These are phyloP conservation scores for Furnarius figulus DNA, from an alignment of 2,113 vertebrate genomes.

Conservation along the genomic window DNA sequence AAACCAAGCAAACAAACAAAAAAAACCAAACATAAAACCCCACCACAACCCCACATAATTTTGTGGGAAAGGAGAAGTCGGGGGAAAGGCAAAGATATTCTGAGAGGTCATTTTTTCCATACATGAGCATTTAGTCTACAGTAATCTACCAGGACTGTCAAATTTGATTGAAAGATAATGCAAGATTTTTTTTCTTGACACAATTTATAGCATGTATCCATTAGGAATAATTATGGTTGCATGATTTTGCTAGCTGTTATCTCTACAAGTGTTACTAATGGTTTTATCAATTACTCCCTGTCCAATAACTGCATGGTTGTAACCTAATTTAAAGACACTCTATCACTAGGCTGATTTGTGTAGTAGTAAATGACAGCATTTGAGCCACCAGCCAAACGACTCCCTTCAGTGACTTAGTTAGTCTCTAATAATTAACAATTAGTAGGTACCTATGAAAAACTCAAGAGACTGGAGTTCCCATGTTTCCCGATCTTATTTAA, in stretches of 20 bases:
- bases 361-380: constrained; percentile 89
- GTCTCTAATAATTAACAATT: constrained; percentile 90
- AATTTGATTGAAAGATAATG: constrained; percentile 88
- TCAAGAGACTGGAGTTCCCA: constrained; percentile 67
- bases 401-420: constrained; percentile 86
- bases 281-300: constrained; percentile 96
- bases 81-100: constrained; percentile 49
- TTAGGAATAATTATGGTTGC: constrained; percentile 95
- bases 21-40: not conserved
- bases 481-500: constrained; percentile 67
- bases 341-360: constrained; percentile 89
- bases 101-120: constrained; percentile 74
- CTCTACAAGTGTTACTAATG: constrained; percentile 99
- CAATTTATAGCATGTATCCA: constrained; percentile 95
- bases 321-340: constrained; percentile 94
- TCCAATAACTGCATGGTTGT: constrained; percentile 94
- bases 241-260: constrained; percentile 96
- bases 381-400: constrained; percentile 84
- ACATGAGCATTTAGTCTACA: constrained; percentile 72
- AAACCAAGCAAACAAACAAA: not conserved
- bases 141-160: constrained; percentile 81
- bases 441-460: constrained; percentile 77
- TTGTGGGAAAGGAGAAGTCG: constrained; percentile 20
- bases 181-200: constrained; percentile 83
- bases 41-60: not conserved